Evolutionary conservation across 2,888 invertebrate species (phyloP).

Genomic region (Actias luna): DNA sequence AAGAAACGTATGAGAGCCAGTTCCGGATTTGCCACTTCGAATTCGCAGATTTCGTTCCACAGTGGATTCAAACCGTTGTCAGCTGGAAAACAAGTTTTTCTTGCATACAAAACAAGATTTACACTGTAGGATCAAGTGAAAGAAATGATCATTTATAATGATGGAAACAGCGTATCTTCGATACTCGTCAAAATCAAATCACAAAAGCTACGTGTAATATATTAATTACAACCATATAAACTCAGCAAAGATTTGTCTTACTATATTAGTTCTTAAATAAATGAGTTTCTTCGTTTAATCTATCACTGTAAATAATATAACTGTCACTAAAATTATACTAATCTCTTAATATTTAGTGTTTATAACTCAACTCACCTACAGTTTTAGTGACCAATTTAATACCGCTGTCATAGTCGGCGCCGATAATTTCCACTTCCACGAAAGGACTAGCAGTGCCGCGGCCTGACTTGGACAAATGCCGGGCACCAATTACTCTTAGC

Average conservation of each 20-base stretch:
- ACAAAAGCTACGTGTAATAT: background rate
- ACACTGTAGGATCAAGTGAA: background rate
- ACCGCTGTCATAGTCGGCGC: slow-evolving; percentile 93
- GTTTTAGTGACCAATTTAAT: slow-evolving; percentile 92
- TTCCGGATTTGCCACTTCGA: slow-evolving; percentile 90
- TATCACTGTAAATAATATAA: too few relatives aligned
- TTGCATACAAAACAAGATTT: background rate
- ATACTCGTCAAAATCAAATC: background rate
- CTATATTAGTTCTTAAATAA: background rate
- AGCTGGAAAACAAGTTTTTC: slow-evolving; percentile 70
- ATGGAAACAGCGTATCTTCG: background rate
- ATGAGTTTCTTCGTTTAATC: too few relatives aligned
- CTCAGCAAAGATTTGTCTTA: too few relatives aligned
- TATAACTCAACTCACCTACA: slow-evolving; percentile 89
- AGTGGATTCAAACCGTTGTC: slow-evolving; percentile 97
- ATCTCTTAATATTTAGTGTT: too few relatives aligned
- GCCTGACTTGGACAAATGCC: slow-evolving; percentile 92
- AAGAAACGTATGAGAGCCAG: slow-evolving; percentile 93
- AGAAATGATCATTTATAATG: background rate
- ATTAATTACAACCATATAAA: background rate
- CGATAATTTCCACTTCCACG: slow-evolving; percentile 94
- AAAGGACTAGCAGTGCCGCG: slow-evolving; percentile 94
- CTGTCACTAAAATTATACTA: too few relatives aligned
- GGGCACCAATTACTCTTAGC: slow-evolving; percentile 92
- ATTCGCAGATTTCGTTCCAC: slow-evolving; percentile 94